phyloP scores from a whole-genome alignment of 2,113 vertebrate genomes.

The Pseudorectes ferrugineus region DNA sequence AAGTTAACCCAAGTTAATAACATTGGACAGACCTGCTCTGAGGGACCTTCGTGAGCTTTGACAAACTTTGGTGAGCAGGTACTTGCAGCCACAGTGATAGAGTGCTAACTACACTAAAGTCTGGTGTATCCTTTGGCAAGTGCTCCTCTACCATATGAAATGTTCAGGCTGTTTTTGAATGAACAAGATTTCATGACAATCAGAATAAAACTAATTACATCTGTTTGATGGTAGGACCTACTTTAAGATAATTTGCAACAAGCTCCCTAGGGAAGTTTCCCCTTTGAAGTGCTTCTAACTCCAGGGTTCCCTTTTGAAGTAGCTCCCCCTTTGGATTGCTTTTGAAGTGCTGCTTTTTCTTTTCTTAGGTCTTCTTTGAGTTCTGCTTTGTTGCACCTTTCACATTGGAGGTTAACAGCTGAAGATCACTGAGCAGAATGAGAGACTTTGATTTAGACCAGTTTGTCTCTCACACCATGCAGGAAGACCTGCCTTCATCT shows the following conservation, averaged over 20 bases:
- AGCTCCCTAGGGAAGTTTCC: slow-evolving; percentile 5
- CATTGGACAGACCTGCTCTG: not conserved
- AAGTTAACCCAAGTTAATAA: not conserved
- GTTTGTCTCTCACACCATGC: not conserved
- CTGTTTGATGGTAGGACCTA: slow-evolving; percentile 42
- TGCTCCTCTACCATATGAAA: not conserved
- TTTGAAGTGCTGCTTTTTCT: slow-evolving; percentile 47
- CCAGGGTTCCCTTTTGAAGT: slow-evolving; percentile 51
- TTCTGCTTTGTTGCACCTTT: slow-evolving; percentile 24
- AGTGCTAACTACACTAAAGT: not conserved
- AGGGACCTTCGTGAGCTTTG: not conserved
- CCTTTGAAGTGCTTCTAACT: slow-evolving; percentile 58
- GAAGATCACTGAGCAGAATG: not conserved
- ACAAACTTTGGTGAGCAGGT: not conserved
- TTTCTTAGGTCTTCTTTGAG: not conserved
- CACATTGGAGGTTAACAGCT: not conserved
- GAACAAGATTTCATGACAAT: not conserved
- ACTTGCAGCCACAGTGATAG: not conserved
- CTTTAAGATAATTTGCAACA: slow-evolving; percentile 43
- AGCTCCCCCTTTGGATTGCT: slow-evolving; percentile 22
- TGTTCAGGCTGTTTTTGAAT: not conserved
- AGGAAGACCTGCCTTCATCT: not conserved
- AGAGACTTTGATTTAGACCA: not conserved
- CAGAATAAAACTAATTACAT: slow-evolving; percentile 42
- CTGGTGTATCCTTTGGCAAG: not conserved